Evolutionary conservation across 2,113 vertebrate genomes (phyloP).

Genomic region (Chionodraco myersi): DNA sequence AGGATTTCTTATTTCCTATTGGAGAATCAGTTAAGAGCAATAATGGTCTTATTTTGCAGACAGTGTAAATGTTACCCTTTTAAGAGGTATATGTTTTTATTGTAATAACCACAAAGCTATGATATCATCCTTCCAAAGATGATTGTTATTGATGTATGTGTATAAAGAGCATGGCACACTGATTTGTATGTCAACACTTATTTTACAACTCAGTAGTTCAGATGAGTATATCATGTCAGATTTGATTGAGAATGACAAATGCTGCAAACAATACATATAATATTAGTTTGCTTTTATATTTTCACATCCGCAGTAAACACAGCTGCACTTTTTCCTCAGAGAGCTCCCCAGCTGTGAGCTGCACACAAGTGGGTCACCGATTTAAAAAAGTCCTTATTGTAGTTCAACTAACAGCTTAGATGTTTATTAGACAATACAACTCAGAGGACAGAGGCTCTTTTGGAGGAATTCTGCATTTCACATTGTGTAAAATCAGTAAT

Average conservation of each 20-base stretch:
- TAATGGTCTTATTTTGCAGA: neutral
- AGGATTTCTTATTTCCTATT: neutral
- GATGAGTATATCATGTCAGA: neutral
- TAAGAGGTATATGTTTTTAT: neutral
- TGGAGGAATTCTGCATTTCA: neutral
- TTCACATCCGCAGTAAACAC: constrained; percentile 17
- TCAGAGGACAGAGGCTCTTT: neutral
- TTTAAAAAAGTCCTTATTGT: neutral
- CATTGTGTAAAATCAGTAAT: neutral
- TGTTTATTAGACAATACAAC: constrained; percentile 7
- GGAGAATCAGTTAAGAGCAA: neutral
- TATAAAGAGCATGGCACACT: neutral
- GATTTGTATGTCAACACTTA: neutral
- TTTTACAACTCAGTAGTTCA: neutral
- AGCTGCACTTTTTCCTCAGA: constrained; percentile 21
- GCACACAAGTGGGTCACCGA: constrained; percentile 22
- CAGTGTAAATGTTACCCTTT: neutral
- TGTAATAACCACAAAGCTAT: neutral
- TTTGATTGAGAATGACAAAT: neutral
- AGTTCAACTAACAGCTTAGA: constrained; percentile 4
- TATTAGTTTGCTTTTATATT: constrained; percentile 7
- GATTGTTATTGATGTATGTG: neutral
- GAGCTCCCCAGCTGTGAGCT: constrained; percentile 38
- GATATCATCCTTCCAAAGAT: neutral
- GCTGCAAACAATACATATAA: neutral